Evolutionary conservation across 64 coral and sea anemone species (phyloP), one percentile per base, ranked within the genome.

Genomic region (Pocillopora damicornis): DNA sequence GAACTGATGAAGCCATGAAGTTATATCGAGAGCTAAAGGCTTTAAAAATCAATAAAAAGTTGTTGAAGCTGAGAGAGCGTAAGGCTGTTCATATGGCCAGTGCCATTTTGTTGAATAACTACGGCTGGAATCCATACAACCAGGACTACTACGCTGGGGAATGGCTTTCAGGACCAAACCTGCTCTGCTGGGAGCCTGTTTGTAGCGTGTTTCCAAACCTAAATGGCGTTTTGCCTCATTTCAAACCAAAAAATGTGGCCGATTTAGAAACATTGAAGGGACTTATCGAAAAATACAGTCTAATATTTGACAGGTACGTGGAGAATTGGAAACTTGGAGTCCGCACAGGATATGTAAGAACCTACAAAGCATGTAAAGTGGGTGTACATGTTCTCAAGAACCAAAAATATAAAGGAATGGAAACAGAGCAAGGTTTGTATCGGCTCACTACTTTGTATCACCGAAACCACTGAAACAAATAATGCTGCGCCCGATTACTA

Each of bases 61-160:
- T 86, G 63, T 75, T 91, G 37, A 91, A 86, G 62, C 65, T 87
- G 14, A 61, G 90, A 60, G 90, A 91, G 58, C 84, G 80, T 20
- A 80, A 86, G 35, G 90, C 83, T 22, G 8, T 87, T 51, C 82
- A 91, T 14, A 59, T 87, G 16, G 90, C 90, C 0, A 64, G 64
- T 9, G 75, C 85, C 63, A 79, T 84, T 75, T 51, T 87, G 10
- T 59, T 20, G 60, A 84, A 91, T 58, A 79, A 86, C 45, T 87
- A 79, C 59, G 82, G 82, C 5, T 84, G 82, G 26, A 35, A 35
- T 2, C 90, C 90, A 34, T 86, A 79, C 16, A 76, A 75, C 15
- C 76, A 91, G 71, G 90, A 91, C 61, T 91, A 91, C 25, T 91
- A 87, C 65, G 72, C 22, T 10, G 90, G 82, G 0, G 90, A 91